Base-by-base conservation (phyloP, 2,113 vertebrate genomes). In the Rhegmatorhina hoffmannsi region DNA sequence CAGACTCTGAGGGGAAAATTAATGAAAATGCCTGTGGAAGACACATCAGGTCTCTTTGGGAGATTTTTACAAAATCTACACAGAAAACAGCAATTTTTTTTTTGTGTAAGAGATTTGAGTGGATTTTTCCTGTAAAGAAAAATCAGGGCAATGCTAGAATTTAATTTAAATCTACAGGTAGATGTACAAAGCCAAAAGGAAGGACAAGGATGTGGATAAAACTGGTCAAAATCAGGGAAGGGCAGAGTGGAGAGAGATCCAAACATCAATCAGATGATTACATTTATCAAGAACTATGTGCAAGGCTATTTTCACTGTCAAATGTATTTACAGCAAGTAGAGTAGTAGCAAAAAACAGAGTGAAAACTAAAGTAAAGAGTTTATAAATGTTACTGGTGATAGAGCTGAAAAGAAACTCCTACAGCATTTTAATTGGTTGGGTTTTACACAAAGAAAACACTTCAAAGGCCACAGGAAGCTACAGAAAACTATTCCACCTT, bases 361-460 rank as follows among this genome's bases (percentile, higher is more conserved):
- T 10, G 8, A 52, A 79, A 73, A 26, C 6, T 8, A 23, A 33
- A 9, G 12, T n/a, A 56, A 72, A 62, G 7, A 69, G 7, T 34
- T 89, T 38, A 47, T 44, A 78, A 31, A 31, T 26, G 14, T 17
- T 43, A 38, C 2, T 59, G 17, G 23, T 43, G 26, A 33, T 2
- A 47, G 25, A 82, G 20, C 13, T 43, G 49, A 73, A 76, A 34
- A 66, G 14, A n/a, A 78, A 82, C 21, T 60, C 38, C 16, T 36
- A 17, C 0, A 38, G n/a, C 18, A 10, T 28, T 73, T 58, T 23
- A 28, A 25, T 10, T 63, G 2, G 4, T 18, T 68, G 29, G 0
- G 59, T 89, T 77, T 70, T 7, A 63, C 12, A 14, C 4, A 23
- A 64, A 59, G 28, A 55, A 31, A 49, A 7, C 6, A 67, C 2